Evolutionary conservation across 2,113 vertebrate species (phyloP).

Genomic region (Pardalotus punctatus): DNA sequence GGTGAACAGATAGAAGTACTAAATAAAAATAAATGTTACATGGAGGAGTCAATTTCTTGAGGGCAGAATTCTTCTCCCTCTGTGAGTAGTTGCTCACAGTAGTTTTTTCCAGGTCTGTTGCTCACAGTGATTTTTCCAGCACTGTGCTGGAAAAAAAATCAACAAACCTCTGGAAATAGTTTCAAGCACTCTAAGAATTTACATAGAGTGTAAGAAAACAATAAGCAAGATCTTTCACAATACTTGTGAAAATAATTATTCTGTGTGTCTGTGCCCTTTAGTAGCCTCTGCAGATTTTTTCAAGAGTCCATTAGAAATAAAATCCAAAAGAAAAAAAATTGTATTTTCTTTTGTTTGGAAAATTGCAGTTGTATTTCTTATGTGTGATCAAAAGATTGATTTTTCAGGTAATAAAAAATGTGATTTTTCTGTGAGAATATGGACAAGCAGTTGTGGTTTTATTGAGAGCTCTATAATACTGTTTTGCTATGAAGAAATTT

Average conservation of each 20-base stretch:
- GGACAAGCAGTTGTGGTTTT: neutral
- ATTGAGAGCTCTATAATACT: neutral
- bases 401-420: neutral
- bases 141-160: neutral
- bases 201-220: neutral
- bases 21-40: neutral
- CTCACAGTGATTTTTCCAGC: neutral
- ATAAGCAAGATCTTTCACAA: neutral
- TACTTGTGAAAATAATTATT: neutral
- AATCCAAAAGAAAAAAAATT: neutral
- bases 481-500: neutral
- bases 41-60: neutral
- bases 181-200: neutral
- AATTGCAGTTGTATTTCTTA: neutral
- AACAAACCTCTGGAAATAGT: neutral
- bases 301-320: neutral
- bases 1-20: slow-evolving; percentile 1
- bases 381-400: neutral
- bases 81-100: neutral
- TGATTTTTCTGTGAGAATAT: neutral
- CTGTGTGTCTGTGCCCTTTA: neutral
- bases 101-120: too few species aligned
- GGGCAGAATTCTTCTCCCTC: neutral
- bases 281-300: neutral
- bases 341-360: neutral